Conservation (phyloP, 2,797 vertebrate genomes). For the Tapirus indicus region DNA sequence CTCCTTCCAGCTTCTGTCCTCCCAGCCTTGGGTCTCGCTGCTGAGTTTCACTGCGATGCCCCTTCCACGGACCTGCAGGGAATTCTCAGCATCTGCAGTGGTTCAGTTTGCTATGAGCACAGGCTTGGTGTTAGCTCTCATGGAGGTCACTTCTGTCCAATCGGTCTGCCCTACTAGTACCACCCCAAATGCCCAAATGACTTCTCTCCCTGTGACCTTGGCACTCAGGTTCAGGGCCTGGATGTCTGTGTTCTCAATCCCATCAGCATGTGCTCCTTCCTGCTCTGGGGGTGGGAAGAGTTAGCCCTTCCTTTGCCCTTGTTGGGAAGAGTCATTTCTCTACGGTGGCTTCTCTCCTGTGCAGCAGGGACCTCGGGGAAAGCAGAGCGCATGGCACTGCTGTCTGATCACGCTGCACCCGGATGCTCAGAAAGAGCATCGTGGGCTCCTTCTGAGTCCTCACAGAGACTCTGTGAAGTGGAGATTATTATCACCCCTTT, state of each 20-base stretch:
- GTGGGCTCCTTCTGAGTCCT: neutral
- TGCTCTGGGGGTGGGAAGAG: neutral
- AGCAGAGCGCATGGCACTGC: accelerated
- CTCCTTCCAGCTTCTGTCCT: neutral
- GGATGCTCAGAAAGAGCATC: no score
- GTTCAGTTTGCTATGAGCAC: neutral
- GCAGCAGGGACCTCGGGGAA: accelerated
- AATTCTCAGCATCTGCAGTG: neutral
- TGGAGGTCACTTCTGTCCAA: neutral
- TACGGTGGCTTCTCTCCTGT: neutral
- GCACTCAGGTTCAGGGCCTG: neutral
- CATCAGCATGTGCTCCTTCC: neutral
- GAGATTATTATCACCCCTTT: neutral
- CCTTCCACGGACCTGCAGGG: neutral
- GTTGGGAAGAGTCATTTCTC: neutral
- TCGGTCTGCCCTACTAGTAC: neutral
- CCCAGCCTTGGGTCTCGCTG: neutral
- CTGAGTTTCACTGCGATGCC: neutral
- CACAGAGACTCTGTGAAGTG: neutral
- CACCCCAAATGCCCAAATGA: neutral
- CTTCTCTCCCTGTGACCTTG: neutral
- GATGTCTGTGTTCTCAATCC: neutral
- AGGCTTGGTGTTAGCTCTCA: neutral
- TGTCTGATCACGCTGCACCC: neutral
- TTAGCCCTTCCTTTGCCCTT: neutral